Percentiles rank a stretch among this genome's conserved stretches.
Conservation (phyloP, 2,888 invertebrate species). For the Zelleria hepariella region DNA sequence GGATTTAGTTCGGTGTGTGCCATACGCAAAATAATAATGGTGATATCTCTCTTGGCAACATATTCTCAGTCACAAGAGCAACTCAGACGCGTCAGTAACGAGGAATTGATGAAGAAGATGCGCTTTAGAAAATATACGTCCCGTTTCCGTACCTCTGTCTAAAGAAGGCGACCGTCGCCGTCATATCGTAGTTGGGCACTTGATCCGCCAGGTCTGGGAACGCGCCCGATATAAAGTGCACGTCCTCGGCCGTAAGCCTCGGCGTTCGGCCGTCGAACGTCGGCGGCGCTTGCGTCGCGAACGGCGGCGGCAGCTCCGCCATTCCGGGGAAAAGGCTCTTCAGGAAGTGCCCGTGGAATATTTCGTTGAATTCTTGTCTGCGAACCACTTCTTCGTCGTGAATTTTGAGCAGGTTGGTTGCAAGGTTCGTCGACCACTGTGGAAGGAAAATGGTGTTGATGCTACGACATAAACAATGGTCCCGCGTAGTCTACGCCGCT, state of each 20-base stretch:
- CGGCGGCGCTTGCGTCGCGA: conserved; percentile 84
- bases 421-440: conserved; percentile 87
- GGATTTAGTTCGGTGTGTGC: too few relatives aligned
- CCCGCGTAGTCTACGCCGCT: too few relatives aligned
- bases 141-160: conserved; percentile 71
- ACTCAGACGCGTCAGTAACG: too few relatives aligned
- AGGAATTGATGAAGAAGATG: too few relatives aligned
- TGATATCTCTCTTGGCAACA: too few relatives aligned
- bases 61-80: too few relatives aligned
- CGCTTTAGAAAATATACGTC: too few relatives aligned
- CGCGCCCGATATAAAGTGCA: conserved; percentile 74
- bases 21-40: too few relatives aligned
- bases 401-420: conserved; percentile 82
- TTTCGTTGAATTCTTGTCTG: conserved; percentile 82
- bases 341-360: conserved; percentile 89
- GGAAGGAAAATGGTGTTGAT: conserved; percentile 19
- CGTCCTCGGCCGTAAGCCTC: conserved; percentile 72
- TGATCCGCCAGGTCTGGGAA: conserved; percentile 78
- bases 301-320: conserved; percentile 86
- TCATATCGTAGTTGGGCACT: conserved; percentile 78
- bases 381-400: conserved; percentile 87
- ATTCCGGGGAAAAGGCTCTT: conserved; percentile 91
- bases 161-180: conserved; percentile 80
- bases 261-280: conserved; percentile 82
- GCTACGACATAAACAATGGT: too few relatives aligned